Evolutionary conservation across 1,140 invertebrate species (phyloP), one percentile per base, ranked within the genome.

Genomic region (Pseudomyrmex gracilis): DNA sequence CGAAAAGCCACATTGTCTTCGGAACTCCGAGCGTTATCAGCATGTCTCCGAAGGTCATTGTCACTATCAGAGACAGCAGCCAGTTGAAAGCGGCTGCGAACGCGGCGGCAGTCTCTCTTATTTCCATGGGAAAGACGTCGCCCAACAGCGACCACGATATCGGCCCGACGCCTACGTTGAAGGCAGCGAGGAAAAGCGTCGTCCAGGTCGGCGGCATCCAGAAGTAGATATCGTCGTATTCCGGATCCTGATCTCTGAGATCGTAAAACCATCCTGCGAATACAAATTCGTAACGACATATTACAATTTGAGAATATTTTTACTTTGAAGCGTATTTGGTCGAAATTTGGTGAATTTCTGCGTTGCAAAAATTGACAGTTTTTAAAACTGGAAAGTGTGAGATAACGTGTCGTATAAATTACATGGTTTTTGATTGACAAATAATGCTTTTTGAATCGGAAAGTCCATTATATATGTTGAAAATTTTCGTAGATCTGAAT

Each of bases 1-100:
- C 94, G 91, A 98, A 98, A 83, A 97, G 94, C 95, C 96, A 97
- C 93, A 97, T 97, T 2, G 96, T 96, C 12, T 95, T 96, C 20
- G 97, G 95, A 13, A 95, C 94, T 9, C 95, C 95, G 12, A 97
- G 91, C 2, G 90, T 82, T 1, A 92, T 51, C 17, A 95, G 88
- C 53, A 97, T 73, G 0, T 93, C 78, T 5, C 92, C 89, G 87
- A 96, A 96, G 73, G 95, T 94, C n/a, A 95, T 94, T 2, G 89
- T 90, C 1, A 95, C 95, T 4, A 95, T 90, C 22, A 96, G 83
- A 85, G 96, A 96, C 2, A 95, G 93, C 53, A 95, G 90, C 85
- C 95, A 93, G 95, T 95, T 96, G 78, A 95, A 95, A 47, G 93
- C 92, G 20, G 93, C 94, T 0, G 95, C 94, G 8, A 92, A 93